Base-by-base conservation (phyloP, 2,113 vertebrate species). In the Rhipidura dahli region DNA sequence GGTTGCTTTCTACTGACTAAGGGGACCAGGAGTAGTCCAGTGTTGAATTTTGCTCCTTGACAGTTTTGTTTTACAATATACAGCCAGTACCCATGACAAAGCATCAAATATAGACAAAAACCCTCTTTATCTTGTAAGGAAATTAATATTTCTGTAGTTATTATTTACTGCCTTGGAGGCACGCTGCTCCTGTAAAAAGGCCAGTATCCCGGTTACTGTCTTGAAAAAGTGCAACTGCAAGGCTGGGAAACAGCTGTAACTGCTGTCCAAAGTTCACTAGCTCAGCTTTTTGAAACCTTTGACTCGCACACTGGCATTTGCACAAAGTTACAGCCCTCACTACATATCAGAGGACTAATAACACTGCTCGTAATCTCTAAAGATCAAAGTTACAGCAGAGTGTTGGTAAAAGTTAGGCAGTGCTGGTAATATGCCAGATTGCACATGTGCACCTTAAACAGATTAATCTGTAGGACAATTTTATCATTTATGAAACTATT, bases 321-420 rank as follows among this genome's bases (percentile, higher is more conserved):
- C 70, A 90, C 81, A 85, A 86, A 90, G 66, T 50, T 87, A 75
- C 69, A 81, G 37, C 63, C 79, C 91, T 84, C 81, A n/a, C 64
- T 75, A 33, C 53, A 15, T 89, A 93, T 85, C 94, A 96, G 78
- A 93, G 72, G 42, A 53, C 82, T 94, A 93, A 92, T 72, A 91
- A 37, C 71, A 70, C 49, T 21, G 31, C 56, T 51, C 64, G 53
- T 68, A 79, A 85, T 82, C 75, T 79, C 61, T 49, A 63, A 94
- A 96, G 84, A 95, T 91, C 95, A 96, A 97, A 89, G 77, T 54
- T 26, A 72, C 8, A 83, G 54, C 2, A 2, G 56, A 87, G 28
- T 14, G 40, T 20, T 68, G 63, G 54, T 76, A 76, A 56, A 76
- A 76, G 31, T 57, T 72, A 37, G 3, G 3, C 40, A 71, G 65